Evolutionary conservation across 2,797 vertebrate species (phyloP).

Genomic region (Eidolon dupreanum): DNA sequence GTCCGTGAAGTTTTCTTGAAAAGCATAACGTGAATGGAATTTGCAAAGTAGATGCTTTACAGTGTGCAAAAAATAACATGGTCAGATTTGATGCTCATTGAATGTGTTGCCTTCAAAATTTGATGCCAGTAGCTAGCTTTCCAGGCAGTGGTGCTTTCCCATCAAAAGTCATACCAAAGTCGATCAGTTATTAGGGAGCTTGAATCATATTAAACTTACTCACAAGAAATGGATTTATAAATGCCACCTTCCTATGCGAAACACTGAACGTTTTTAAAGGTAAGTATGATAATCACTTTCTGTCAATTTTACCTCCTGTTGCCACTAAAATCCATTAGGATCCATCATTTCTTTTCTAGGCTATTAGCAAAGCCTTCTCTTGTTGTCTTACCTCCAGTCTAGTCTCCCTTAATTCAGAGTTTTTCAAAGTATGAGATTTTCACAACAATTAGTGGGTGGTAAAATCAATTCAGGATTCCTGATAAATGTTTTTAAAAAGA

Average conservation of each 20-base stretch:
- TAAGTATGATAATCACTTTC: not conserved
- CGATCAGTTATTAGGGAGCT: not conserved
- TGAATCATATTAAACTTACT: not conserved
- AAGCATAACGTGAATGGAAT: not conserved
- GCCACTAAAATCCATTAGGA: not conserved
- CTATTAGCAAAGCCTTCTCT: not conserved
- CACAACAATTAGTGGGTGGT: not conserved
- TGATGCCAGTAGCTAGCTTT: not conserved
- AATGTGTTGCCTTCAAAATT: not conserved
- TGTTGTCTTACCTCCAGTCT: not conserved
- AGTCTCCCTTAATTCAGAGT: not conserved
- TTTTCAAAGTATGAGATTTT: not conserved
- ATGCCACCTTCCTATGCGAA: not conserved
- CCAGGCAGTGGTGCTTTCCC: not conserved
- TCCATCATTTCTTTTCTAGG: not conserved
- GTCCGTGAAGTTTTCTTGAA: conserved; percentile 31
- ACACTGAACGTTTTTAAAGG: not conserved
- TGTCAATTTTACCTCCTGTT: not conserved
- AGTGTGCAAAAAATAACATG: rapidly evolving
- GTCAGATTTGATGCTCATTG: not conserved
- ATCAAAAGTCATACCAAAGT: not conserved
- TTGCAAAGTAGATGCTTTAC: not conserved
- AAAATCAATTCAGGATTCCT: not conserved
- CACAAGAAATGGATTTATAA: not conserved
- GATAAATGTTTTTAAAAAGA: not conserved